Conservation (phyloP, 2,113 vertebrate species). For the Semicossyphus pulcher region DNA sequence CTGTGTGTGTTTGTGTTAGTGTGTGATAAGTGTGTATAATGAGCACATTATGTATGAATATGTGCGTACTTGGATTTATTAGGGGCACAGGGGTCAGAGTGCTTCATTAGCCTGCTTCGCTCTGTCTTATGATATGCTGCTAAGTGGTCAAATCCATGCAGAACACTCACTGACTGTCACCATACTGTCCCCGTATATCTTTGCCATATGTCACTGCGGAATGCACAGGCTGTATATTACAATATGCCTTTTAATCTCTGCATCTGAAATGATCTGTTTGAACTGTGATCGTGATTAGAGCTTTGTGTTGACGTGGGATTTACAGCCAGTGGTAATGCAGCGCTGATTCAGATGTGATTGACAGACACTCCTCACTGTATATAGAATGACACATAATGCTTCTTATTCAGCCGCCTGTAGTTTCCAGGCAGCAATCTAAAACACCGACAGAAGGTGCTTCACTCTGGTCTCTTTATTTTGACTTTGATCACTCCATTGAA, state of each 20-base stretch:
- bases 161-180: neutral
- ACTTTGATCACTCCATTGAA: too few species aligned
- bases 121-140: neutral
- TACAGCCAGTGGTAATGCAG: neutral
- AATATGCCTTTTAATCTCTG: conserved; percentile 35
- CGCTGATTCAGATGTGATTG: neutral
- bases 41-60: conserved; percentile 45
- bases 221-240: conserved; percentile 6
- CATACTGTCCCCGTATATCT: neutral
- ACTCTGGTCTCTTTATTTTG: too few species aligned
- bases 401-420: too few species aligned
- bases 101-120: conserved; percentile 55
- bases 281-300: neutral
- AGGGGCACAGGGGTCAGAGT: conserved; percentile 17
- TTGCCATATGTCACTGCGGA: conserved; percentile 17
- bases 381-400: neutral
- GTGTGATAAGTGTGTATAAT: conserved; percentile 32
- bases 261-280: conserved; percentile 12
- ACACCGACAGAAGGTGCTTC: too few species aligned
- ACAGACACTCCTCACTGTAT: neutral
- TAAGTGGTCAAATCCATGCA: conserved; percentile 34
- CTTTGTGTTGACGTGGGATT: conserved; percentile 31
- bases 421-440: too few species aligned
- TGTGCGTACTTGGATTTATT: conserved; percentile 38
- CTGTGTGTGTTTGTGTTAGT: conserved; percentile 1